phyloP scores from a whole-genome alignment of 2,888 invertebrate species.

The Hylaea fasciaria region DNA sequence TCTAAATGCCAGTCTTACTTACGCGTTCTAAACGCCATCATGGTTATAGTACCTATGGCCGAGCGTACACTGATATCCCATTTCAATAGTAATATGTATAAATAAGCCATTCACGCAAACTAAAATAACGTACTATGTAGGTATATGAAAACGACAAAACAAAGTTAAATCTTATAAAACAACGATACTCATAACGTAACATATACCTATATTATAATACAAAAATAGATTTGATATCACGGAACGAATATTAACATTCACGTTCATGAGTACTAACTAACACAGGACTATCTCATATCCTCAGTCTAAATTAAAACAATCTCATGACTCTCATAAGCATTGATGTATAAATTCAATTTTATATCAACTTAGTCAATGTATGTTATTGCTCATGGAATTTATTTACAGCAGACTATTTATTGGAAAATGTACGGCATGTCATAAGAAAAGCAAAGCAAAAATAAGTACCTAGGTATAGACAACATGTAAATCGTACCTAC shows the following conservation, averaged over 20 bases:
- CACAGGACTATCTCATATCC: slow-evolving; percentile 23
- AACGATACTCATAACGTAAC: slow-evolving; percentile 3
- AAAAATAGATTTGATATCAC: slow-evolving; percentile 15
- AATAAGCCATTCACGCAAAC: too few relatives aligned
- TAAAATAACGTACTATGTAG: too few relatives aligned
- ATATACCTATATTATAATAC: slow-evolving; percentile 17
- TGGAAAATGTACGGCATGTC: neutral
- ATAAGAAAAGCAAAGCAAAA: neutral
- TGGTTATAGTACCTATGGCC: too few relatives aligned
- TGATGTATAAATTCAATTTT: neutral
- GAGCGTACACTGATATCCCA: too few relatives aligned
- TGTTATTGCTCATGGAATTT: slow-evolving; percentile 11
- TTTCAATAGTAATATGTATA: too few relatives aligned
- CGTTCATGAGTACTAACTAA: slow-evolving; percentile 12
- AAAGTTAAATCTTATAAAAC: slow-evolving; percentile 5
- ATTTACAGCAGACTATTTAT: slow-evolving; percentile 6
- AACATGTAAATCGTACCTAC: too few relatives aligned
- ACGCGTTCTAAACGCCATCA: too few relatives aligned
- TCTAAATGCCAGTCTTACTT: too few relatives aligned
- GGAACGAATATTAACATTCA: neutral
- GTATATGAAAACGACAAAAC: too few relatives aligned
- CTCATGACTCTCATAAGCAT: neutral
- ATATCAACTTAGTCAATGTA: slow-evolving; percentile 5
- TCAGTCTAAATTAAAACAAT: slow-evolving; percentile 23
- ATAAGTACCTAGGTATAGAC: too few relatives aligned